Evolutionary conservation across 35 echinoderm and acorn worm genomes (phyloP), one percentile per base, ranked within the genome.

Genomic region (Apostichopus parvimensis): DNA sequence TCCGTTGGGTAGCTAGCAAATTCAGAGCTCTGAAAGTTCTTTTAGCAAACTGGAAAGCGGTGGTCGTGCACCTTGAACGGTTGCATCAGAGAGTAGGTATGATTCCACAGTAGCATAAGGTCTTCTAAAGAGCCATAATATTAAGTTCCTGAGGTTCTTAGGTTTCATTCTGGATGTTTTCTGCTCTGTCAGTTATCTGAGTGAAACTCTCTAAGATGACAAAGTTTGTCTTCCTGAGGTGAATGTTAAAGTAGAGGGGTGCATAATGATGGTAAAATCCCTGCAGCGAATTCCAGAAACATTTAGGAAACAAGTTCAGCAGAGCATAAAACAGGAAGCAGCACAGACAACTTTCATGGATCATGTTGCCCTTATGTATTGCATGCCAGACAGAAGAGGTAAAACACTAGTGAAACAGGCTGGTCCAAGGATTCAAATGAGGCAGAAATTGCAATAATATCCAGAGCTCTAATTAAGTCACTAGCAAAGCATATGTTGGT

Each of bases 141-240:
- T 45, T 45, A 45, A 45, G 34, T 45, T 45, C 34, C 34, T 45
- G 34, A 45, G 34, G 34, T 34, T 34, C 28, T 34, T 34, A 34
- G 28, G 28, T 45, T 45, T 45, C 34, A 45, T 45, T 45, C 34
- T 45, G 2, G 34, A 45, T 45, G 34, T 28, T 28, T 25, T 28
- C 26, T 28, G 26, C 26, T 28, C 26, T 28, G 26, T 28, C 26
- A 28, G 1, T 28, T 28, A 28, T 28, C 26, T 28, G 26, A 28
- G 26, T 28, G 26, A 28, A 28, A 28, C 26, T 28, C 26, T 28
- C 26, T 1, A 28, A 28, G 86, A 88, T 88, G 58, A 88, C 24
- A 88, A 66, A 8, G 9, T 88, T 0, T 88, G 86, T 22, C 86
- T 88, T 6, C 57, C 86, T 52, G 86, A 88, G 26, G 86, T 88